Evolutionary conservation across 2,888 invertebrate species (phyloP).

Genomic region (Cotesia congregata): DNA sequence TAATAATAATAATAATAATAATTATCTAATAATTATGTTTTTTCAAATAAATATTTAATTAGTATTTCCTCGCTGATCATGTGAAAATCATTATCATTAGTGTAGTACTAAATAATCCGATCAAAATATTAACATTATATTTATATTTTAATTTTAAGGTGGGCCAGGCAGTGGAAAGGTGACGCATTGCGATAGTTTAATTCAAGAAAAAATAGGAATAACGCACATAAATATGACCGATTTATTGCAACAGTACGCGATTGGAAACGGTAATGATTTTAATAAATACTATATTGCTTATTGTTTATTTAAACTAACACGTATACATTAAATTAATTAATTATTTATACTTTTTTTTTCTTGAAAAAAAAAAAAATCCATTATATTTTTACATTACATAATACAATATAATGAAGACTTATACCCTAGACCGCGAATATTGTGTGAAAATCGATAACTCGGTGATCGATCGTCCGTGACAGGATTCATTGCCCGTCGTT

Average conservation of each 20-base stretch:
- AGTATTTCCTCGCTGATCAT: neutral
- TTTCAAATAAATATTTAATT: neutral
- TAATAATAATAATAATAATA: neutral
- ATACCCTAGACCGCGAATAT: constrained; percentile 38
- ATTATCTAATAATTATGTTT: neutral
- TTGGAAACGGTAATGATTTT: constrained; percentile 82
- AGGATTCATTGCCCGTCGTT: constrained; percentile 31
- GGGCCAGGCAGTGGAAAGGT: constrained; percentile 98
- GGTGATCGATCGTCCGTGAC: constrained; percentile 39
- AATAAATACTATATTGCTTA: neutral
- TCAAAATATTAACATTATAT: constrained; percentile 5
- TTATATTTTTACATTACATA: constrained; percentile 26
- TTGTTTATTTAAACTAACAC: no score
- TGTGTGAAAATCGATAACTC: constrained; percentile 42
- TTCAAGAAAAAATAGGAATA: constrained; percentile 87
- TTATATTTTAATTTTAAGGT: constrained; percentile 73
- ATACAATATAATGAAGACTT: neutral
- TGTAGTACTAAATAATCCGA: neutral
- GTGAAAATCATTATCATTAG: no score
- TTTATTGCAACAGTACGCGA: constrained; percentile 88
- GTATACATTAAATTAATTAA: no score
- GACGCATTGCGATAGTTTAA: constrained; percentile 94
- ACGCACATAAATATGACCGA: constrained; percentile 94
- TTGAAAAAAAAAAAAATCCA: neutral
- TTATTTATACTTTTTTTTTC: no score